Conservation (phyloP, 2,888 invertebrate species). For the Rotaria socialis region DNA sequence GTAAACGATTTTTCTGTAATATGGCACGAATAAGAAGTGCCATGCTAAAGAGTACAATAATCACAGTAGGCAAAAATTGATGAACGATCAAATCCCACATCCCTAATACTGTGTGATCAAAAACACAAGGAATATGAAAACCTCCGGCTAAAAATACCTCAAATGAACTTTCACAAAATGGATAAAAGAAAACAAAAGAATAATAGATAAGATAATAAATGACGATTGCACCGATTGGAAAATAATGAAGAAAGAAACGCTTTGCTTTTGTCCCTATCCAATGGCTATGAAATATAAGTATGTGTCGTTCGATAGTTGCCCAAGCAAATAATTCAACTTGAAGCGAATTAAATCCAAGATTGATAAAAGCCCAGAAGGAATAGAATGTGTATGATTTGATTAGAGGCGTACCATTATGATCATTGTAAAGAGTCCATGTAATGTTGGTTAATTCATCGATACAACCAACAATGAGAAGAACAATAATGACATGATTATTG, state of each 20-base stretch:
- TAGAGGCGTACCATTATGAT: too few relatives aligned
- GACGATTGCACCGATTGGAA: background rate
- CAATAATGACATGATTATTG: too few relatives aligned
- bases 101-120: background rate
- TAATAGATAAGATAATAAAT: background rate
- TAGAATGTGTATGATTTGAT: too few relatives aligned
- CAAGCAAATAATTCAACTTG: too few relatives aligned
- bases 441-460: too few relatives aligned
- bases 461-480: too few relatives aligned
- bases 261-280: background rate
- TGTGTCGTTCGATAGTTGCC: too few relatives aligned
- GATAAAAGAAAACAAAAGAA: background rate
- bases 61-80: background rate
- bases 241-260: background rate
- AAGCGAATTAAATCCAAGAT: too few relatives aligned
- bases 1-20: too few relatives aligned
- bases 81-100: background rate
- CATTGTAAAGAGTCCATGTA: too few relatives aligned
- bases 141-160: background rate
- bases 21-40: background rate
- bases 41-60: background rate
- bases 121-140: background rate
- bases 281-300: too few relatives aligned
- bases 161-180: background rate
- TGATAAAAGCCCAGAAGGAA: too few relatives aligned